These are phyloP conservation scores for Orchestia grillus DNA, from an alignment of 1,140 invertebrate genomes.

Conservation along the genomic window DNA sequence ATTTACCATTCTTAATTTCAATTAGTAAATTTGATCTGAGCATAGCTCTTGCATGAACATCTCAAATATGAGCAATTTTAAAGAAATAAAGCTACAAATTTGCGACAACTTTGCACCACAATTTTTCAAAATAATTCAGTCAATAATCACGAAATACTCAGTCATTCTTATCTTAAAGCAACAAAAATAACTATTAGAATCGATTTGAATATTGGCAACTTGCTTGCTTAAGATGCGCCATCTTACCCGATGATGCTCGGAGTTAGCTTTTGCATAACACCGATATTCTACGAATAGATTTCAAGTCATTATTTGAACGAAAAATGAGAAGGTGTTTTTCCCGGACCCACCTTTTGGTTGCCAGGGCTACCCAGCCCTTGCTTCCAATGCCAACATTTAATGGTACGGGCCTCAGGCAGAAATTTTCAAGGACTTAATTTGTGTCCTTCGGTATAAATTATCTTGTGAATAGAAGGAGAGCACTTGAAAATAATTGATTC, in stretches of 20 bases:
- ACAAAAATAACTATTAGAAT: no score
- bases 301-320: not conserved
- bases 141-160: no score
- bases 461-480: slow-evolving; percentile 30
- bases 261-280: not conserved
- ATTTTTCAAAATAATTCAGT: no score
- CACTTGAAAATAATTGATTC: slow-evolving; percentile 57
- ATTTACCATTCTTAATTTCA: not conserved
- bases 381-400: not conserved
- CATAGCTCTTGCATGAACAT: no score
- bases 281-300: not conserved
- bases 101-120: no score
- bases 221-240: no score
- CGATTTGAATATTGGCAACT: no score
- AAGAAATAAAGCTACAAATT: no score
- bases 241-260: not conserved
- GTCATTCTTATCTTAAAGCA: no score
- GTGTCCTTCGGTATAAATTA: slow-evolving; percentile 38
- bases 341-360: not conserved
- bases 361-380: not conserved
- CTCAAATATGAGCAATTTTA: no score
- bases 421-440: slow-evolving; percentile 30
- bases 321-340: not conserved
- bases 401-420: not conserved
- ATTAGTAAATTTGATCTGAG: not conserved